Conservation (phyloP, 64 coral and sea anemone species). For the Porites lutea region DNA sequence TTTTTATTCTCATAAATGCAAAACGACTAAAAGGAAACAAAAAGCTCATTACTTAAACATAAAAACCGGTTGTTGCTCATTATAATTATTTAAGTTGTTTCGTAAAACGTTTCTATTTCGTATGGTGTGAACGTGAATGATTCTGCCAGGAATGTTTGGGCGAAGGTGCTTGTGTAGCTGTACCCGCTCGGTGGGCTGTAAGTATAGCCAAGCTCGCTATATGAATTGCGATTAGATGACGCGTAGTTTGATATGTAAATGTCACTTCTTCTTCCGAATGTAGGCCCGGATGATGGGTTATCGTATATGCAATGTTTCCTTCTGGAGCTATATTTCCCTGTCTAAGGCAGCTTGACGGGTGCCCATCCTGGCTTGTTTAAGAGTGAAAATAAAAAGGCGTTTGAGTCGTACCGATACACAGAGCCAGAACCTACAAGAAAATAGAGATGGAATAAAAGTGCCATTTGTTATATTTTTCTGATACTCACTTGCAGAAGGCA, state of each 20-base stretch:
- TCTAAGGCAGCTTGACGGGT: not conserved
- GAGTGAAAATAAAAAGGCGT: no score
- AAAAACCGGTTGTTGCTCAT: no score
- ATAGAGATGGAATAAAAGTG: not conserved
- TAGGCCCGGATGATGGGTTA: not conserved
- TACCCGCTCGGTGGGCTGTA: no score
- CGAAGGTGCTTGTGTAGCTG: no score
- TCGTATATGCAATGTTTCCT: not conserved
- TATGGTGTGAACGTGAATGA: not conserved
- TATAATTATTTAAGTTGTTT: not conserved
- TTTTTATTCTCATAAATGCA: no score
- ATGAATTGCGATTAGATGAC: not conserved
- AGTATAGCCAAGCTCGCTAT: no score
- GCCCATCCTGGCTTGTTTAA: not conserved
- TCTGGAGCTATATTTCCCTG: not conserved
- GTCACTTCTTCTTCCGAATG: not conserved
- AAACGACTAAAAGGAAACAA: no score
- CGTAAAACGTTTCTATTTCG: not conserved
- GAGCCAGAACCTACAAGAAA: no score
- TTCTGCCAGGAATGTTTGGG: not conserved
- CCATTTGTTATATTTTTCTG: not conserved
- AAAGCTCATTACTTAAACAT: no score
- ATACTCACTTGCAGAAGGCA: no score
- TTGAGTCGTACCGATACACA: no score
- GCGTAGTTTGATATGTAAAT: not conserved